Evolutionary conservation across 2,797 vertebrate species (phyloP).

Genomic region (Falco biarmicus): DNA sequence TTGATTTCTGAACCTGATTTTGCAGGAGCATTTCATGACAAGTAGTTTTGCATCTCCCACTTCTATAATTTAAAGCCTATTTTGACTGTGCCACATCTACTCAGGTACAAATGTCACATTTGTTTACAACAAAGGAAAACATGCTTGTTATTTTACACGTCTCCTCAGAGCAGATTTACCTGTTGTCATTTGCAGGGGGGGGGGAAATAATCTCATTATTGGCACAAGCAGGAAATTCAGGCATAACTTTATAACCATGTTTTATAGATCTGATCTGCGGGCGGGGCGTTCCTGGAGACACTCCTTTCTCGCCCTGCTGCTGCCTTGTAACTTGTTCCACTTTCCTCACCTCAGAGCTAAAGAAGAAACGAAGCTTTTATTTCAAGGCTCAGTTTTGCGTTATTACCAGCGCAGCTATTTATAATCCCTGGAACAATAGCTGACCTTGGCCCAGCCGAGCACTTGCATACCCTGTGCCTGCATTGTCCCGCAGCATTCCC

Average conservation of each 20-base stretch:
- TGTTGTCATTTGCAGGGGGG: not conserved
- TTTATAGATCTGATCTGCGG: not conserved
- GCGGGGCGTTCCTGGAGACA: not conserved
- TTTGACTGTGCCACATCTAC: not conserved
- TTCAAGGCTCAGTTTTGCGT: not conserved
- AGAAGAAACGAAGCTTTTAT: not conserved
- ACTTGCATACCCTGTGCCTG: slow-evolving; percentile 32
- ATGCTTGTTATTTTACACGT: not conserved
- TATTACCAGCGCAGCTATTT: slow-evolving; percentile 53
- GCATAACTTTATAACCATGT: not conserved
- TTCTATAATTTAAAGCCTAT: not conserved
- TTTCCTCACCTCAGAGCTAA: not conserved
- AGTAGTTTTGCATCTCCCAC: not conserved
- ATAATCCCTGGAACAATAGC: slow-evolving; percentile 70
- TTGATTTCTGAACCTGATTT: not conserved
- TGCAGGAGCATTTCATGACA: not conserved
- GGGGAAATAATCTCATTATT: not conserved
- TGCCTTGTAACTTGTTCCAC: not conserved
- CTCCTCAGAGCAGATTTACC: not conserved
- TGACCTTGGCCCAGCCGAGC: slow-evolving; percentile 66
- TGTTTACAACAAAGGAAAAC: not conserved
- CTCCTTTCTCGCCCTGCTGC: not conserved
- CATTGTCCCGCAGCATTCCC: slow-evolving; percentile 61
- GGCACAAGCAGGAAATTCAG: not conserved
- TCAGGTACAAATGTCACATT: not conserved